Evolutionary conservation across 2,113 vertebrate genomes (phyloP).

Genomic region (Syrmaticus mikado): DNA sequence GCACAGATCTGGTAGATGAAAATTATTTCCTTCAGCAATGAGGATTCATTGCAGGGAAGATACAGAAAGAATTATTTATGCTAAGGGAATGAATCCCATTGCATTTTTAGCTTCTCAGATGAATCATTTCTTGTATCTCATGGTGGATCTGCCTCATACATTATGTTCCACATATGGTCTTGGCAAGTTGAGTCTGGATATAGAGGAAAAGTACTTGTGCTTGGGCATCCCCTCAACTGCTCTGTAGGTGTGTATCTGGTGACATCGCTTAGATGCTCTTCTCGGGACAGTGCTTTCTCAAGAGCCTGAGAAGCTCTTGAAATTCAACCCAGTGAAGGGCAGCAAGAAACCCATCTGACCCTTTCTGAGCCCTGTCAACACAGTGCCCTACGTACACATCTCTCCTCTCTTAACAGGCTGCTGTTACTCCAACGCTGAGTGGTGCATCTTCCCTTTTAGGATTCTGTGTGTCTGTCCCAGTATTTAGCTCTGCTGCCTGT

Average conservation of each 20-base stretch:
- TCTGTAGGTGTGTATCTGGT: neutral
- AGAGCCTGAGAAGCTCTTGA: neutral
- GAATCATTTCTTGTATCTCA: slow-evolving; percentile 31
- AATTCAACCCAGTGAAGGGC: slow-evolving; percentile 23
- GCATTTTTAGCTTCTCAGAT: slow-evolving; percentile 64
- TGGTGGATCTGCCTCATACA: neutral
- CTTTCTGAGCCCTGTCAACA: slow-evolving; percentile 34
- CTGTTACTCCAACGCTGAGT: neutral
- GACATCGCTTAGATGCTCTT: slow-evolving; percentile 20
- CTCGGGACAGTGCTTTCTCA: slow-evolving; percentile 7
- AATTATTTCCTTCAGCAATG: slow-evolving; percentile 44
- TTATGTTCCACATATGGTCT: slow-evolving; percentile 22
- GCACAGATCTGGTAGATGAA: neutral
- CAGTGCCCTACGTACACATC: neutral
- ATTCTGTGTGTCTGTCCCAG: neutral
- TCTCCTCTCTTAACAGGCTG: neutral
- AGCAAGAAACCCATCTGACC: slow-evolving; percentile 22
- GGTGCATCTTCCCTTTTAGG: neutral
- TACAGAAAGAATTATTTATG: slow-evolving; percentile 74
- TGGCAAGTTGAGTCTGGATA: neutral
- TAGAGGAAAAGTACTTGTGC: neutral
- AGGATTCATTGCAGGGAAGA: slow-evolving; percentile 52
- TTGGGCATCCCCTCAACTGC: neutral
- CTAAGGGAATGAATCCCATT: slow-evolving; percentile 56
- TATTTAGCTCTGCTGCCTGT: slow-evolving; percentile 19